These are phyloP conservation scores for Achatina immaculata DNA, from an alignment of 1,140 invertebrate genomes.

Conservation along the genomic window DNA sequence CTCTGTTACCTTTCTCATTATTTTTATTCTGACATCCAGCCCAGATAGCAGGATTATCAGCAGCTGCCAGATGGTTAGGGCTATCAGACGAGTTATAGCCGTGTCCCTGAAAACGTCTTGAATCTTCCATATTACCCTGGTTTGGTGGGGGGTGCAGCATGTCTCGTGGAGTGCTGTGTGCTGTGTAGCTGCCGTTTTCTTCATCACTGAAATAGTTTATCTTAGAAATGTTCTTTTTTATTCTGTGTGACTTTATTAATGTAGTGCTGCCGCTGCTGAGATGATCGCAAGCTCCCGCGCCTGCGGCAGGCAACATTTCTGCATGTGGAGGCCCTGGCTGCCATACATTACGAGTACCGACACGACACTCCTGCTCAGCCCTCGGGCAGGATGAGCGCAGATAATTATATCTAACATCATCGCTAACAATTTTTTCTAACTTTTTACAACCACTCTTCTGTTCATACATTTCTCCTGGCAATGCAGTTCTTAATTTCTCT, in stretches of 20 bases:
- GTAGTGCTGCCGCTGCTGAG: no score
- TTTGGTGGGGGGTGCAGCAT: slow-evolving; percentile 14
- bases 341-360: not conserved
- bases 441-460: not conserved
- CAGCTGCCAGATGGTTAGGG: not conserved
- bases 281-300: not conserved
- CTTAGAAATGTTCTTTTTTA: not conserved
- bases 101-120: not conserved
- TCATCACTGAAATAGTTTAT: not conserved
- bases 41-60: not conserved
- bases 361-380: not conserved
- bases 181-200: slow-evolving; percentile 13
- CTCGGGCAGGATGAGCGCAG: not conserved
- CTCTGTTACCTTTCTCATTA: not conserved
- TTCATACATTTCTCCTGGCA: not conserved
- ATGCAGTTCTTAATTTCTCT: not conserved
- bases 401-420: not conserved
- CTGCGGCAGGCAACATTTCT: not conserved
- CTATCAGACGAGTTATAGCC: not conserved
- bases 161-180: slow-evolving; percentile 9
- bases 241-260: not conserved
- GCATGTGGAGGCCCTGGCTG: not conserved
- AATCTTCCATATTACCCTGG: slow-evolving; percentile 1
- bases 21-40: not conserved
- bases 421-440: not conserved